A percentile compares a stretch with the other conserved stretches of the same genome.
Conservation (phyloP, 2,888 invertebrate genomes). For the Mycalesis mineus region DNA sequence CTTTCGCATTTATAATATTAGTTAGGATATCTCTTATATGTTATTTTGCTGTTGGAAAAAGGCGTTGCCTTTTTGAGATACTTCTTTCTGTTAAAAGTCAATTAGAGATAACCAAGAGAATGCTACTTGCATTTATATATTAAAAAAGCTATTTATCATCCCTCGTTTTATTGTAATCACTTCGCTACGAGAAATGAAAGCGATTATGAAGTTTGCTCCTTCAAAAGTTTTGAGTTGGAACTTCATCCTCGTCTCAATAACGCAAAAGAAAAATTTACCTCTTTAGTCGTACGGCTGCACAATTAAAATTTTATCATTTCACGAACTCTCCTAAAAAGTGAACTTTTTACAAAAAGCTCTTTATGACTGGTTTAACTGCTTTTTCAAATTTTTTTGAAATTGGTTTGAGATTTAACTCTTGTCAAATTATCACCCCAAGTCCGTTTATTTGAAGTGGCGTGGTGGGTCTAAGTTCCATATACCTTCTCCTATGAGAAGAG, state of each 20-base stretch:
- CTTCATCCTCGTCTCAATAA: neutral
- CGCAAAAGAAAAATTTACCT: neutral
- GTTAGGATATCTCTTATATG: too few species aligned
- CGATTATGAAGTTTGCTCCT: slow-evolving; percentile 6
- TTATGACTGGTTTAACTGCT: neutral
- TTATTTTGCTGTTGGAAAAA: too few species aligned
- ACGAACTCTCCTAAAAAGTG: neutral
- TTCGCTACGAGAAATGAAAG: neutral
- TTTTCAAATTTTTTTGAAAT: too few species aligned
- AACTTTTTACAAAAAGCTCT: neutral
- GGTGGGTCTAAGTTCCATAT: too few species aligned
- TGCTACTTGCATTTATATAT: neutral
- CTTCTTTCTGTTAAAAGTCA: too few species aligned
- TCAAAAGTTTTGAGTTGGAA: slow-evolving; percentile 1
- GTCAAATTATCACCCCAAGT: too few species aligned
- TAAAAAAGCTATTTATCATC: too few species aligned
- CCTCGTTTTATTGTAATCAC: neutral
- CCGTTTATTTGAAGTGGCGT: too few species aligned
- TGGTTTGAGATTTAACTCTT: too few species aligned
- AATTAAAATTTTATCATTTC: neutral
- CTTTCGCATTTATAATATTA: too few species aligned
- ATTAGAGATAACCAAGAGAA: slow-evolving; percentile 22
- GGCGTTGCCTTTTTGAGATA: too few species aligned
- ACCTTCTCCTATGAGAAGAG: too few species aligned
- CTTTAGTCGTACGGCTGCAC: neutral